Evolutionary conservation across 2,113 vertebrate genomes (phyloP).

Genomic region (Chaetodon trifascialis): DNA sequence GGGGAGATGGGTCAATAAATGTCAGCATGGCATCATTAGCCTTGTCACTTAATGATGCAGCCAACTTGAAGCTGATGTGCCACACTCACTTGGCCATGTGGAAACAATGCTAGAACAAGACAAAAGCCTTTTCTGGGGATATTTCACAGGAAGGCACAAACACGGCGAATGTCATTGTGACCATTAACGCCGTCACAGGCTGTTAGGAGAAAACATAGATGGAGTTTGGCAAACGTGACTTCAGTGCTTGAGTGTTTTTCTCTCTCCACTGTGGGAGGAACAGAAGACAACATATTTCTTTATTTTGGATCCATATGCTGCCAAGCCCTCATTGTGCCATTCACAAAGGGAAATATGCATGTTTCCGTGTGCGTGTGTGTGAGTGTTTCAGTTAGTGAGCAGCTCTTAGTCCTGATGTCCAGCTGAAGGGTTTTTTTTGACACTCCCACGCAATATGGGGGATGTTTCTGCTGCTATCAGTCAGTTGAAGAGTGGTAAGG

Average conservation of each 20-base stretch:
- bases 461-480: slow-evolving; percentile 47
- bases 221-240: slow-evolving; percentile 31
- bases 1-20: slow-evolving; percentile 73
- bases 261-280: slow-evolving; percentile 28
- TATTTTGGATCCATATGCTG: slow-evolving; percentile 62
- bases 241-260: slow-evolving; percentile 8
- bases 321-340: slow-evolving; percentile 34
- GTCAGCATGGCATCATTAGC: slow-evolving; percentile 72
- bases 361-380: slow-evolving; percentile 36
- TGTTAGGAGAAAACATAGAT: slow-evolving; percentile 17
- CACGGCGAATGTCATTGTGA: slow-evolving; percentile 11
- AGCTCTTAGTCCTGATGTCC: slow-evolving; percentile 47
- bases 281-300: slow-evolving; percentile 68
- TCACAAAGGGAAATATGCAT: slow-evolving; percentile 52
- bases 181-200: slow-evolving; percentile 14
- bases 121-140: not conserved
- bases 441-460: slow-evolving; percentile 37
- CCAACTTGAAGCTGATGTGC: slow-evolving; percentile 28
- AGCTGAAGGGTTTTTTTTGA: slow-evolving; percentile 71
- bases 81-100: not conserved
- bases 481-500: slow-evolving; percentile 24
- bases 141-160: slow-evolving; percentile 13
- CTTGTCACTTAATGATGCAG: slow-evolving; percentile 44
- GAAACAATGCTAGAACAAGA: slow-evolving; percentile 17
- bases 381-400: slow-evolving; percentile 40